Evolutionary conservation across 2,888 invertebrate species (phyloP).

Genomic region (Caenorhabditis parvicauda): DNA sequence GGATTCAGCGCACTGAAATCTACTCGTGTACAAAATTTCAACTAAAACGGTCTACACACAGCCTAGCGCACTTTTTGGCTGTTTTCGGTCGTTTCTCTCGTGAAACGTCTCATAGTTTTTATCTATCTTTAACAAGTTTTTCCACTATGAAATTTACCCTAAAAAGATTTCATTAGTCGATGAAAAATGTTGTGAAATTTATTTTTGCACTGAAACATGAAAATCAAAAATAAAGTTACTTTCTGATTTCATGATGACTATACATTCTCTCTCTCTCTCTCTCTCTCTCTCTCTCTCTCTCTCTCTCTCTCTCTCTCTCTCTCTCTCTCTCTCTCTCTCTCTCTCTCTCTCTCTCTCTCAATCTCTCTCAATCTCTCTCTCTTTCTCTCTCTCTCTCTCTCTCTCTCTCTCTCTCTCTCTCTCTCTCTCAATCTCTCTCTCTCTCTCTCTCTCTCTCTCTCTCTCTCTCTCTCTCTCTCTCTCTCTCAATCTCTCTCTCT

Average conservation of each 20-base stretch:
- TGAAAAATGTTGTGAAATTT: too few relatives aligned
- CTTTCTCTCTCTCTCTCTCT: constrained; percentile 12
- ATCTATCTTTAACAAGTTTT: too few relatives aligned
- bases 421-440: constrained; percentile 9
- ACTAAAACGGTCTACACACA: too few relatives aligned
- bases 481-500: constrained; percentile 26
- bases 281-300: constrained; percentile 20
- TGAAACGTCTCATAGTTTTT: too few relatives aligned
- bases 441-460: constrained; percentile 23
- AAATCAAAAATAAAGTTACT: not conserved
- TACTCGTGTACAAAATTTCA: too few relatives aligned
- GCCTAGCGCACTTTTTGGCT: too few relatives aligned
- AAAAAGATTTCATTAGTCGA: too few relatives aligned
- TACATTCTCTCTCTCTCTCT: not conserved
- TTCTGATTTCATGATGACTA: too few relatives aligned
- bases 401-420: constrained; percentile 24
- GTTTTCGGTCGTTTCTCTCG: too few relatives aligned
- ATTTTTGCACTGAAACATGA: not conserved
- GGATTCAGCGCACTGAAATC: too few relatives aligned
- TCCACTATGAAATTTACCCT: too few relatives aligned
- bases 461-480: constrained; percentile 10
- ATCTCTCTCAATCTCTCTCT: constrained; percentile 23
- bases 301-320: constrained; percentile 13
- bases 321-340: constrained; percentile 24
- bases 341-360: constrained; percentile 12